Conservation (phyloP, 2,888 invertebrate genomes). For the Plagiodera versicolora region DNA sequence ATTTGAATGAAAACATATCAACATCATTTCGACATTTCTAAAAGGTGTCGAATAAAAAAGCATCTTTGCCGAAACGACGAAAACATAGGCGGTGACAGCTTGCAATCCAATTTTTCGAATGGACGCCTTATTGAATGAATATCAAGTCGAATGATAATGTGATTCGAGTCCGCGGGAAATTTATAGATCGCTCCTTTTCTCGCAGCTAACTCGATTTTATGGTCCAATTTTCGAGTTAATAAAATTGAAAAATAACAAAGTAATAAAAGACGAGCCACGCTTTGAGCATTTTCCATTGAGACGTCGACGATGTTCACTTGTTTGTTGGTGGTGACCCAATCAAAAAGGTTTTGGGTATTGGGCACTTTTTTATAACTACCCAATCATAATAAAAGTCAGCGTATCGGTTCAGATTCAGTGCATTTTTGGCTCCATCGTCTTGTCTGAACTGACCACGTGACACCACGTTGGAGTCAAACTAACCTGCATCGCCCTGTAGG, state of each 20-base stretch:
- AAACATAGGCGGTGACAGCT: too few relatives aligned
- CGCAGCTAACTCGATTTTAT: neutral
- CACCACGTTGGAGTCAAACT: too few relatives aligned
- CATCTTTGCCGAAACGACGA: too few relatives aligned
- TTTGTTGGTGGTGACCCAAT: neutral
- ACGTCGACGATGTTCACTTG: neutral
- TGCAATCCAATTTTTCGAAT: neutral
- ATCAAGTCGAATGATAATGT: neutral
- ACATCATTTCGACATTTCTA: too few relatives aligned
- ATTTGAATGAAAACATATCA: too few relatives aligned
- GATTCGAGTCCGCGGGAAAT: neutral
- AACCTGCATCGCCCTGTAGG: too few relatives aligned
- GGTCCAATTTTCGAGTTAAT: slow-evolving; percentile 10
- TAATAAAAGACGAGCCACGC: slow-evolving; percentile 3
- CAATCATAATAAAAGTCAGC: neutral
- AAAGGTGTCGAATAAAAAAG: too few relatives aligned
- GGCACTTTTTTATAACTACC: neutral
- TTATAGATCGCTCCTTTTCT: neutral
- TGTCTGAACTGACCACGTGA: too few relatives aligned
- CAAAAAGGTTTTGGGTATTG: neutral
- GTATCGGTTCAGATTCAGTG: neutral
- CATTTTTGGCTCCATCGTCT: too few relatives aligned
- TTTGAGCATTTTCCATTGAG: slow-evolving; percentile 5
- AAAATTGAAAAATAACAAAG: slow-evolving; percentile 14
- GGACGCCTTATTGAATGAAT: neutral